Evolutionary conservation across 2,888 invertebrate genomes (phyloP).

Genomic region (Apeira syringaria): DNA sequence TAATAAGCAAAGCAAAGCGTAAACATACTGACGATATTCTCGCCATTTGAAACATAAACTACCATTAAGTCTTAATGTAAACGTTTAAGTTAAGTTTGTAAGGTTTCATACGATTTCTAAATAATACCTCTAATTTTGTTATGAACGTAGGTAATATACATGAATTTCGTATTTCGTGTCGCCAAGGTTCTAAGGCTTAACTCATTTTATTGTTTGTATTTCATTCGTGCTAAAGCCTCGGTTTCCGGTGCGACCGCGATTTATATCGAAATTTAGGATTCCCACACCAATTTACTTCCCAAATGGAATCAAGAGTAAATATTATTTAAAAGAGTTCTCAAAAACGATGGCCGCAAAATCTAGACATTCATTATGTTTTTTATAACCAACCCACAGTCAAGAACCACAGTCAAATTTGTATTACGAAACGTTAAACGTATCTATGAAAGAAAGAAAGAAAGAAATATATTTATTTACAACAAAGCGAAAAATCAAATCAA

Average conservation of each 20-base stretch:
- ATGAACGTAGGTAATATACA: constrained; percentile 27
- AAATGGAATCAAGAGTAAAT: constrained; percentile 35
- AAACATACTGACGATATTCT: constrained; percentile 17
- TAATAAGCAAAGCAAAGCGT: constrained; percentile 10
- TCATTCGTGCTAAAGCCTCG: constrained; percentile 47
- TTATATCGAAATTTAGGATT: constrained; percentile 46
- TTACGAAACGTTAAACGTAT: constrained; percentile 21
- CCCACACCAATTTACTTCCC: constrained; percentile 41
- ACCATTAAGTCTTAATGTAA: constrained; percentile 17
- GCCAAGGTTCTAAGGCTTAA: constrained; percentile 36
- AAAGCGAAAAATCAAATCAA: too few species aligned
- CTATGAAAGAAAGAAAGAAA: too few species aligned
- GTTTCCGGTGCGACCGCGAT: constrained; percentile 39
- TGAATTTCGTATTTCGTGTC: constrained; percentile 24
- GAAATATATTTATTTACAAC: too few species aligned
- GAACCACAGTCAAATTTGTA: constrained; percentile 19
- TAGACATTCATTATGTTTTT: constrained; percentile 25
- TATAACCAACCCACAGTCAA: constrained; percentile 18
- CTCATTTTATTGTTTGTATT: constrained; percentile 53
- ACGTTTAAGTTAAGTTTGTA: too few species aligned
- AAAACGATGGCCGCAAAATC: constrained; percentile 16
- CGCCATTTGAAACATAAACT: constrained; percentile 9
- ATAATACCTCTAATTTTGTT: constrained; percentile 23
- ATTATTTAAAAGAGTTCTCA: constrained; percentile 26
- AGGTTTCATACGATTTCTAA: constrained; percentile 18